Evolutionary conservation across 2,113 vertebrate genomes (phyloP), one percentile per base, ranked within the genome.

Genomic region (Rhea pennata): DNA sequence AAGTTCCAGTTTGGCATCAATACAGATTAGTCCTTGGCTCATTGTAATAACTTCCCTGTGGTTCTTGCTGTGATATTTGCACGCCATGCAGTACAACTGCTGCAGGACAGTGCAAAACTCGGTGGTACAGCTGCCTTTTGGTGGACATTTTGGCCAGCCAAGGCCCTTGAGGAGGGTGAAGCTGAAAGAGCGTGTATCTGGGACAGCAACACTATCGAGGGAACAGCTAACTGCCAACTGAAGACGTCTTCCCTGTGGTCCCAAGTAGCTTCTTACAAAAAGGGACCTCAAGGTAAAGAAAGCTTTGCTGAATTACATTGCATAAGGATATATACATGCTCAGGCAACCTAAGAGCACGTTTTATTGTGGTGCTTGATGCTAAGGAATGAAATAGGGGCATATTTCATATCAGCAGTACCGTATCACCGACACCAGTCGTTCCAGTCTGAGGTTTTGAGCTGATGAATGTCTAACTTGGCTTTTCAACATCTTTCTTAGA

Each of bases 1-100:
- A 61, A 22, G 33, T 44, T 67, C 19, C 51, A 69, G 0, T 50
- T 19, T 69, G 24, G 21, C 2, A 10, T 22, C 42, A 67, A 42
- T 6, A 5, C 11, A 27, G 4, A 6, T 7, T 85, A 0, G 0
- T 31, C 54, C 62, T 23, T 39, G 53, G 40, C 24, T 51, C 64
- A 10, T 4, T 14, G 39, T 8, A 31, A 22, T 36, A 27, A 22
- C 17, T 10, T 71, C 16, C 29, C 10, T 0, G 0, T 6, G 21
- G 56, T 36, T 42, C 29, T 77, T 40, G 24, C 69, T 50, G 22
- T 51, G 24, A 17, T 29, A 33, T 7, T 31, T 83, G 39, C 33
- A 12, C 20, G 64, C 15, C 1, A 2, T 21, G 31, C 53, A n/a
- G 40, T 16, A 46, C 56, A 64, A 69, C 15, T 39, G 40, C 22